Conservation (phyloP, 2,888 invertebrate species). For the Xylota sylvarum region DNA sequence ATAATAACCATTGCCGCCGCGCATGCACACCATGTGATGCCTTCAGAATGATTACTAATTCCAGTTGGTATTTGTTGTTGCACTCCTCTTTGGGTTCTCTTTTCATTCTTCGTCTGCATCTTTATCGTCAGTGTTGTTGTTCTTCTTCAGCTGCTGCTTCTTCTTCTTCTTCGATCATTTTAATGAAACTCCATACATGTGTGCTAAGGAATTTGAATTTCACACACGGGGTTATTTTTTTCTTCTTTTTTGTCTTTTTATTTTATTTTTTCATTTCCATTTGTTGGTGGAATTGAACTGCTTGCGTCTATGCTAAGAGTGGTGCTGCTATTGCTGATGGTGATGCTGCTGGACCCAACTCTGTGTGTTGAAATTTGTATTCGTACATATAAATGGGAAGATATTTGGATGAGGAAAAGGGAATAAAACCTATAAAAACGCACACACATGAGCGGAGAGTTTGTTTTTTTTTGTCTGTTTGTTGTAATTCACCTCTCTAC, state of each 20-base stretch:
- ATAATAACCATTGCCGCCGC: slow-evolving; percentile 77
- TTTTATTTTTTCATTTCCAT: slow-evolving; percentile 35
- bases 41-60: slow-evolving; percentile 76
- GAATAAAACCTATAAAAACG: slow-evolving; percentile 35
- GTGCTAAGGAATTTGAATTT: slow-evolving; percentile 81
- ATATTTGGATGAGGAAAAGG: slow-evolving; percentile 71
- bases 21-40: slow-evolving; percentile 77
- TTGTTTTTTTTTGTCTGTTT: slow-evolving; percentile 25
- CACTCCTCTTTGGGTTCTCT: slow-evolving; percentile 38
- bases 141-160: slow-evolving; percentile 23
- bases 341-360: slow-evolving; percentile 55
- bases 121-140: slow-evolving; percentile 24
- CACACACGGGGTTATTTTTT: slow-evolving; percentile 78
- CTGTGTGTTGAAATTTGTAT: slow-evolving; percentile 68
- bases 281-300: slow-evolving; percentile 73
- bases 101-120: slow-evolving; percentile 53
- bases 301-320: slow-evolving; percentile 41
- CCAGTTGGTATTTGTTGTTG: slow-evolving; percentile 73
- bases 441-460: slow-evolving; percentile 56
- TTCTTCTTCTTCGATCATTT: slow-evolving; percentile 63
- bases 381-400: slow-evolving; percentile 67
- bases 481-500: slow-evolving; percentile 64
- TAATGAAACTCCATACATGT: slow-evolving; percentile 79
- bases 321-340: slow-evolving; percentile 36
- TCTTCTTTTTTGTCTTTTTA: slow-evolving; percentile 24